Evolutionary conservation across 2,113 vertebrate genomes (phyloP).

Genomic region (Solenodon paradoxus): DNA sequence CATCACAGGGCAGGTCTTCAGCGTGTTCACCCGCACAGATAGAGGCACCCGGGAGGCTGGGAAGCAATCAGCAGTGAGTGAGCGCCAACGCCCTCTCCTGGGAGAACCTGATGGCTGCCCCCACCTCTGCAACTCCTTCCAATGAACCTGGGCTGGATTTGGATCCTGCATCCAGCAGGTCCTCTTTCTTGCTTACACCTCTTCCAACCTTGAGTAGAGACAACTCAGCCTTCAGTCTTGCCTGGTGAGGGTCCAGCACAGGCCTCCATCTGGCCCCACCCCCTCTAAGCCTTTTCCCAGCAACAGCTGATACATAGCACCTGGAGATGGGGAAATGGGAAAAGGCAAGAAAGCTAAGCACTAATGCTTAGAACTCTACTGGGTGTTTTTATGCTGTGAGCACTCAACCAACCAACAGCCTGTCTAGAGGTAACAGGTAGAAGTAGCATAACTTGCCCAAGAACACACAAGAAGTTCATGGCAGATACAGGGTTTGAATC

Average conservation of each 20-base stretch:
- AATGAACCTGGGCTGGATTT: constrained; percentile 34
- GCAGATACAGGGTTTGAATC: too few relatives aligned
- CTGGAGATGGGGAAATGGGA: constrained; percentile 61
- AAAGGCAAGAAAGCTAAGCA: not conserved
- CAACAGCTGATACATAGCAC: constrained; percentile 94
- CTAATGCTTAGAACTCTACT: not conserved
- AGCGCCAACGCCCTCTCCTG: too few relatives aligned
- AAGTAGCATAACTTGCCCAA: not conserved
- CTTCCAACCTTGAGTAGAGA: constrained; percentile 92
- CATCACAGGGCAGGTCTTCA: constrained; percentile 89
- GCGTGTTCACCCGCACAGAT: constrained; percentile 92
- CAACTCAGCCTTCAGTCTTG: constrained; percentile 89
- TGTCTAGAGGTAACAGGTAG: too few relatives aligned
- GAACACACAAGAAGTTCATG: too few relatives aligned
- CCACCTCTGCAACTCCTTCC: not conserved
- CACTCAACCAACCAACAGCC: not conserved
- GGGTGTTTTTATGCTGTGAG: not conserved
- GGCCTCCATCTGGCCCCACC: constrained; percentile 92
- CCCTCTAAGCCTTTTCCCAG: constrained; percentile 88
- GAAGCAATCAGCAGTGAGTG: not conserved
- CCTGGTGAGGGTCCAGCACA: constrained; percentile 85
- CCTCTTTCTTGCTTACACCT: constrained; percentile 90
- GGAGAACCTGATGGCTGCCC: not conserved
- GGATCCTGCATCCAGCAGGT: constrained; percentile 83
- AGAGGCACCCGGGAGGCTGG: constrained; percentile 86